Percentiles rank a stretch among this genome's conserved stretches.
These are phyloP conservation scores for Clupea harengus DNA, from an alignment of 2,113 vertebrate species.

Conservation along the genomic window DNA sequence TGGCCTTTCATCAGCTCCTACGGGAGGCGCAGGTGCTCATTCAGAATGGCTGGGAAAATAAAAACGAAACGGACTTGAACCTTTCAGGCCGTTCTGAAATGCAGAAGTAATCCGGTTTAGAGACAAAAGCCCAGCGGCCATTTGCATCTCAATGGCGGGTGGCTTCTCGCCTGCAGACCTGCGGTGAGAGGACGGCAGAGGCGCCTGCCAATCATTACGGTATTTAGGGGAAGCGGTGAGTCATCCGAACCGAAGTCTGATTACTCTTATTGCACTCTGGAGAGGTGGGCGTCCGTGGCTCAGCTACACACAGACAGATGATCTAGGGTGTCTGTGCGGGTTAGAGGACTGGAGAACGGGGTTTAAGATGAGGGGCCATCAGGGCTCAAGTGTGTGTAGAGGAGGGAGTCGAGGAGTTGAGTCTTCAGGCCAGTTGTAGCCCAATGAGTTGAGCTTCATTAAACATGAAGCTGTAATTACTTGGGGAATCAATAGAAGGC, in stretches of 20 bases:
- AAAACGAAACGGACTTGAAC: background rate
- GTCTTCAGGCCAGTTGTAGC: background rate
- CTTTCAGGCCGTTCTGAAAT: background rate
- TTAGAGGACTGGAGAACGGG: background rate
- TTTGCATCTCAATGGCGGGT: background rate
- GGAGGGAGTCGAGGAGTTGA: background rate
- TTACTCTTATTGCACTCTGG: background rate
- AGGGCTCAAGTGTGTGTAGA: background rate
- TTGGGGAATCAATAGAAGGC: slow-evolving; percentile 17
- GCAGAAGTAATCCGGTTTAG: background rate
- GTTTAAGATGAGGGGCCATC: background rate
- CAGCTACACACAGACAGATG: background rate
- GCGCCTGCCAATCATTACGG: background rate
- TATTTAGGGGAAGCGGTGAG: background rate
- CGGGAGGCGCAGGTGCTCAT: background rate
- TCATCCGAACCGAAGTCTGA: background rate
- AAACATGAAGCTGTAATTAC: slow-evolving; percentile 30
- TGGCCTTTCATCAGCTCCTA: background rate
- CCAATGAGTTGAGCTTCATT: slow-evolving; percentile 28
- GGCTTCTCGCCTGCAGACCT: background rate
- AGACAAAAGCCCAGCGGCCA: background rate
- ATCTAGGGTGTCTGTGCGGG: background rate
- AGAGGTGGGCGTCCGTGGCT: background rate
- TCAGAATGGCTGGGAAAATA: background rate
- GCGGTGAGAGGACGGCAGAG: background rate